phyloP scores from a whole-genome alignment of 23 tunicate genomes.

The Halocynthia roretzi region DNA sequence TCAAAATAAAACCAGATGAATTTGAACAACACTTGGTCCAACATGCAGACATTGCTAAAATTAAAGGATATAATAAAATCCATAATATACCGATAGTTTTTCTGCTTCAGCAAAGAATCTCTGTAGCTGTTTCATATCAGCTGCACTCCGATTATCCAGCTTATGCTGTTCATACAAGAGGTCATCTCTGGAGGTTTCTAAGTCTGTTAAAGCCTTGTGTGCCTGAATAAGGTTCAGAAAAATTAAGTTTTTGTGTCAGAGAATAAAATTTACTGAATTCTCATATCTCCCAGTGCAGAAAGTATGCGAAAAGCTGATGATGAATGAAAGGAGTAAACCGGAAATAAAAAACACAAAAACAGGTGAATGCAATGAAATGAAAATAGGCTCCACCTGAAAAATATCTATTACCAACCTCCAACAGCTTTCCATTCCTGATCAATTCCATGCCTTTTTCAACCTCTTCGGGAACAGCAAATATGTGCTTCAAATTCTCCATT shows the following conservation, averaged over 20 bases:
- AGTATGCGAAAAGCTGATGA: too few species aligned
- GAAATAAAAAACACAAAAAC: too few species aligned
- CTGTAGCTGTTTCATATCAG: conserved; percentile 81
- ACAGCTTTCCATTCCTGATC: conserved; percentile 55
- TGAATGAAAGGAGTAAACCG: too few species aligned
- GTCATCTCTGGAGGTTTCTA: conserved; percentile 93
- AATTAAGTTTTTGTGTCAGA: not conserved
- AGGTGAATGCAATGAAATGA: too few species aligned
- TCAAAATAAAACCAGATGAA: too few species aligned
- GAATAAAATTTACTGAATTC: too few species aligned
- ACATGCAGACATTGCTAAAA: too few species aligned
- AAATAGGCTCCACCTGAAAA: not conserved
- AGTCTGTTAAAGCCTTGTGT: conserved; percentile 80
- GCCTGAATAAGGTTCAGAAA: conserved; percentile 30
- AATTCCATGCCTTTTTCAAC: conserved; percentile 77
- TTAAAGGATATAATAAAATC: not conserved
- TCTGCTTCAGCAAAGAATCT: conserved; percentile 78
- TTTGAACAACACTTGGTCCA: too few species aligned
- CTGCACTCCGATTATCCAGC: conserved; percentile 59
- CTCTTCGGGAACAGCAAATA: conserved; percentile 92
- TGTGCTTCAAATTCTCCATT: conserved; percentile 94
- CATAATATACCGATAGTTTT: conserved; percentile 35
- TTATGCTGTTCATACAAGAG: conserved; percentile 90
- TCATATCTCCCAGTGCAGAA: too few species aligned
- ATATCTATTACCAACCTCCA: conserved; percentile 27